Evolutionary conservation across 2,113 vertebrate genomes (phyloP), one percentile per base, ranked within the genome.

Genomic region (Phylloscopus whistleri): DNA sequence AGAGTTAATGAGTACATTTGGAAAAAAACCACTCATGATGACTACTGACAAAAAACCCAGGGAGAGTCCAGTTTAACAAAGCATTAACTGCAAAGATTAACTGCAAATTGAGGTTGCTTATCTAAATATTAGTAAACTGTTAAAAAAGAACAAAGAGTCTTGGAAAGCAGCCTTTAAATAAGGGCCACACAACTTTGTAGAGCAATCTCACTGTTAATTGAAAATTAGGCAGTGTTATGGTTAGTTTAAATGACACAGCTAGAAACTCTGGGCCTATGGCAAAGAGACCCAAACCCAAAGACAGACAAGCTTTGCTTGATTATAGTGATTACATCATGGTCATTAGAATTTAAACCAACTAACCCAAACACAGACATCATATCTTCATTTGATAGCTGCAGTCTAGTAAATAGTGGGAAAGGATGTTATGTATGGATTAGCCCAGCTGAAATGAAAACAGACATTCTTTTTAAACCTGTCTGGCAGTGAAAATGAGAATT

Each of bases 391-490:
- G 98, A 99, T 99, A 99, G 97, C 95, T 95, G 73, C 69, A 95
- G 98, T 98, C 98, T 97, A 97, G 94, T 97, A 97, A 98, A 97
- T 96, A 97, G 93, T 98, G 98, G 97, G 98, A 98, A 98, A 98
- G 97, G 97, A 98, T 98, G 97, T 97, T 96, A 84, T 97, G 97
- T 97, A 89, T 84, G 98, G 98, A 98, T 98, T 98, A 98, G 96
- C 93, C 97, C 87, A 98, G 97, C 96, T 98, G 98, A 98, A 98
- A 98, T 97, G 93, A 98, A 99, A 98, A 98, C 98, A 98, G 97
- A 97, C 98, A 91, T 97, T 97, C 97, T 94, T 98, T 98, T 98
- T 98, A 97, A 98, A 98, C 97, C 97, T 98, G 98, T 98, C 98
- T 98, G 98, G 98, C 97, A 97, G 44, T 87, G 96, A 98, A 97